Evolutionary conservation across 2,797 vertebrate species (phyloP).

Genomic region (Chelon auratus): DNA sequence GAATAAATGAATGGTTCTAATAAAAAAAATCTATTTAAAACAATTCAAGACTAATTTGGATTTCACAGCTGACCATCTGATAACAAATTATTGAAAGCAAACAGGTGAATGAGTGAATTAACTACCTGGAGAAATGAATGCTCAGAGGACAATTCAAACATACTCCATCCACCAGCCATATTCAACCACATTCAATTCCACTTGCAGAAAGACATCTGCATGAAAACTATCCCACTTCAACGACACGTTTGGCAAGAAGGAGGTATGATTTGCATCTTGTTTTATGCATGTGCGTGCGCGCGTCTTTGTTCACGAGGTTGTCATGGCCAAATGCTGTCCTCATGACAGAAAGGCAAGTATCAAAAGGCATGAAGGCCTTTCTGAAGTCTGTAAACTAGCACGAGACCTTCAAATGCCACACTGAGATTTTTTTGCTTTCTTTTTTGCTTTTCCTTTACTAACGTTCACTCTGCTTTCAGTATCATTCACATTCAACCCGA

Average conservation of each 20-base stretch:
- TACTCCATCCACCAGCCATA: too few relatives aligned
- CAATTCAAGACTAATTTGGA: neutral
- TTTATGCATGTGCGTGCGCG: constrained; percentile 17
- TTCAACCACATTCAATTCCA: neutral
- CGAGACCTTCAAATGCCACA: constrained; percentile 35
- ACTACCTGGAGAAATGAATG: neutral
- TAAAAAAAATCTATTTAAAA: neutral
- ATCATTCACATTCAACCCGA: constrained; percentile 25
- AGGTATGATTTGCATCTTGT: constrained; percentile 23
- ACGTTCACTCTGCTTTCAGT: constrained; percentile 20
- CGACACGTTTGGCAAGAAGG: constrained; percentile 33
- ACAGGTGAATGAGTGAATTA: neutral
- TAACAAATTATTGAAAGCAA: neutral
- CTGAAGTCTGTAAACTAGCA: constrained; percentile 20
- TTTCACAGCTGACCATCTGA: too few relatives aligned
- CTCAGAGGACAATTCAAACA: neutral
- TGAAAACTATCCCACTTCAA: constrained; percentile 25
- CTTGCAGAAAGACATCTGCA: constrained; percentile 8
- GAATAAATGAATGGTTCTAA: neutral
- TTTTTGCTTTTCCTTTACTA: constrained; percentile 3
- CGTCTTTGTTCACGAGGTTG: constrained; percentile 29
- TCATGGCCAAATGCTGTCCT: constrained; percentile 47
- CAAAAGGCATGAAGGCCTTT: constrained; percentile 49
- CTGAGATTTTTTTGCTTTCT: neutral
- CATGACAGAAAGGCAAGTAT: constrained; percentile 33